Evolutionary conservation across 2,888 invertebrate genomes (phyloP).

Genomic region (Cynaeus angustus): DNA sequence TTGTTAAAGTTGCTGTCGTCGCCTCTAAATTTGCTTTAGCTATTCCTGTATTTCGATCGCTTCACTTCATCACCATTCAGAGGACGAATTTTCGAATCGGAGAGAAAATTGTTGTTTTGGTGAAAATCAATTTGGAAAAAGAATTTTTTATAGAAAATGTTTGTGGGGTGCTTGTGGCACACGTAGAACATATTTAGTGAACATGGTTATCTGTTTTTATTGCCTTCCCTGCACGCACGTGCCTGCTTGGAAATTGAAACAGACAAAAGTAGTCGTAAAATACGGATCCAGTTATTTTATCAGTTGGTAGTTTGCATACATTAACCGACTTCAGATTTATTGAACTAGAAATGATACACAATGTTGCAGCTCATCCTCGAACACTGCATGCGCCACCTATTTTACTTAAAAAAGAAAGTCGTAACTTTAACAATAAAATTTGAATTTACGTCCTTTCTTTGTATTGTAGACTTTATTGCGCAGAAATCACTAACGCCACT

Average conservation of each 20-base stretch:
- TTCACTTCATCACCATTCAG: constrained; percentile 32
- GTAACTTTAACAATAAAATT: constrained; percentile 18
- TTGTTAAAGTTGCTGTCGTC: constrained; percentile 31
- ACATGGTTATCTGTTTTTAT: constrained; percentile 59
- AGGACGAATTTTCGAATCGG: constrained; percentile 24
- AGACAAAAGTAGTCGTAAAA: constrained; percentile 59
- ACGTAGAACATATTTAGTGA: constrained; percentile 59
- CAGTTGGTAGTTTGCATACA: constrained; percentile 51
- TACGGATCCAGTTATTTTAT: constrained; percentile 57
- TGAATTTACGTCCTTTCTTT: constrained; percentile 12
- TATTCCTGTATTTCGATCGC: constrained; percentile 29
- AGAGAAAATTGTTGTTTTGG: constrained; percentile 34
- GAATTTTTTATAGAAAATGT: too few relatives aligned
- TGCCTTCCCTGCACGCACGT: constrained; percentile 57
- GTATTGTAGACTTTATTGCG: constrained; percentile 1
- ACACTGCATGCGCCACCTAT: constrained; percentile 4
- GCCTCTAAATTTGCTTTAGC: constrained; percentile 33
- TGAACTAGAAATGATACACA: constrained; percentile 44
- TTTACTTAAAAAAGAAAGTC: constrained; percentile 2
- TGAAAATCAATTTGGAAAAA: constrained; percentile 41
- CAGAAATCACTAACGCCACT: neutral
- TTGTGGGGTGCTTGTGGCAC: constrained; percentile 49
- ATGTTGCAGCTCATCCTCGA: constrained; percentile 38
- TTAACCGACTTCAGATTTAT: constrained; percentile 44
- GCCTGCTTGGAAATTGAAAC: constrained; percentile 58